Percentiles rank a stretch among this genome's conserved stretches.
phyloP scores from a whole-genome alignment of 1,140 invertebrate species.

The Tetraneura akinire region DNA sequence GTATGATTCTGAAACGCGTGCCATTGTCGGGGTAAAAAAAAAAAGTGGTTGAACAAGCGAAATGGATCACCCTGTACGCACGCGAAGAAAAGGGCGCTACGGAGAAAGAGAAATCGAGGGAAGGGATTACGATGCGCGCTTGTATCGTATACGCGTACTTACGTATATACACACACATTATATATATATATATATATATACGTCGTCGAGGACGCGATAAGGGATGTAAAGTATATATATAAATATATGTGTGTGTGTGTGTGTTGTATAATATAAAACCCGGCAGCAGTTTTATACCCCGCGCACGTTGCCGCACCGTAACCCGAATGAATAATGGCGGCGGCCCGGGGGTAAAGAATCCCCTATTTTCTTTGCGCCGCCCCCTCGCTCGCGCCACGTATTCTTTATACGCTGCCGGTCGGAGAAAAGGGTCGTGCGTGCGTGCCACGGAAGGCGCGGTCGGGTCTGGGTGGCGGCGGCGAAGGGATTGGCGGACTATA shows the following conservation, averaged over 20 bases:
- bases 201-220: background rate
- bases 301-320: constrained; percentile 7
- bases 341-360: constrained; percentile 47
- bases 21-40: too few relatives aligned
- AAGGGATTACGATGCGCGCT: background rate
- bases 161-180: too few relatives aligned
- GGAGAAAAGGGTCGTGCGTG: constrained; percentile 1
- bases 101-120: background rate
- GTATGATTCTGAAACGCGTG: too few relatives aligned
- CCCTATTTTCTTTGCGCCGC: constrained; percentile 46
- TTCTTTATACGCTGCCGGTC: constrained; percentile 45
- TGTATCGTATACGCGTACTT: background rate
- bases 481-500: background rate
- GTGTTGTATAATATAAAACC: constrained; percentile 14
- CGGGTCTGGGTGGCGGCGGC: background rate
- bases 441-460: too few relatives aligned
- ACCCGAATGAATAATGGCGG: constrained; percentile 40
- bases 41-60: too few relatives aligned
- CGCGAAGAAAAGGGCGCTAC: too few relatives aligned
- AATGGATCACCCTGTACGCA: background rate
- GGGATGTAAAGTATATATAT: background rate
- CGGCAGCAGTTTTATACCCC: constrained; percentile 44
- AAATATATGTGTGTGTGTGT: too few relatives aligned
- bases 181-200: too few relatives aligned
- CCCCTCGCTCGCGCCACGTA: constrained; percentile 17